Conservation (phyloP, 2,888 invertebrate genomes). For the Papilio gigon region DNA sequence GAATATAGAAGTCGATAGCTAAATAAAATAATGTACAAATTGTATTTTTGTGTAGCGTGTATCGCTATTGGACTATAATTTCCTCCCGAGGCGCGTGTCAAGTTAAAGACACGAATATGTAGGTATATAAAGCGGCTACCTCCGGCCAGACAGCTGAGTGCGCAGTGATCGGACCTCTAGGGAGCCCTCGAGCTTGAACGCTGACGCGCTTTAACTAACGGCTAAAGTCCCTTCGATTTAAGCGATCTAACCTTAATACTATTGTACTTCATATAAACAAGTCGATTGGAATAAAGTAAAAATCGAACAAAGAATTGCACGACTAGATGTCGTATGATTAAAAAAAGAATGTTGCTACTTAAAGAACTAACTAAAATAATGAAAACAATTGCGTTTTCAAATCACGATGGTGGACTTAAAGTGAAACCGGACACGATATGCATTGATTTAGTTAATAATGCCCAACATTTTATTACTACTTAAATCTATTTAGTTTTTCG, state of each 20-base stretch:
- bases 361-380: no score
- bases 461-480: neutral
- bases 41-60: neutral
- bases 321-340: no score
- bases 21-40: neutral
- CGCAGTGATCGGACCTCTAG: slow-evolving; percentile 8
- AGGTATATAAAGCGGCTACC: neutral
- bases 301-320: no score
- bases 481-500: neutral
- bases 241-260: neutral
- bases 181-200: slow-evolving; percentile 17
- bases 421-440: neutral
- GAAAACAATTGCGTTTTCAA: no score
- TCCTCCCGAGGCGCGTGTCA: neutral
- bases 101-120: neutral
- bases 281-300: no score
- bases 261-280: no score
- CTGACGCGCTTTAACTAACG: slow-evolving; percentile 13
- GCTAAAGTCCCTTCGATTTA: neutral
- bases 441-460: neutral
- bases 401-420: no score
- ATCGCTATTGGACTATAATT: slow-evolving; percentile 2
- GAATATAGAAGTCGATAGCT: neutral
- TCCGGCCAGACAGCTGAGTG: slow-evolving; percentile 10
- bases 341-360: no score